phyloP scores from a whole-genome alignment of 2,797 vertebrate genomes.

The Muraenolepis orangiensis region DNA sequence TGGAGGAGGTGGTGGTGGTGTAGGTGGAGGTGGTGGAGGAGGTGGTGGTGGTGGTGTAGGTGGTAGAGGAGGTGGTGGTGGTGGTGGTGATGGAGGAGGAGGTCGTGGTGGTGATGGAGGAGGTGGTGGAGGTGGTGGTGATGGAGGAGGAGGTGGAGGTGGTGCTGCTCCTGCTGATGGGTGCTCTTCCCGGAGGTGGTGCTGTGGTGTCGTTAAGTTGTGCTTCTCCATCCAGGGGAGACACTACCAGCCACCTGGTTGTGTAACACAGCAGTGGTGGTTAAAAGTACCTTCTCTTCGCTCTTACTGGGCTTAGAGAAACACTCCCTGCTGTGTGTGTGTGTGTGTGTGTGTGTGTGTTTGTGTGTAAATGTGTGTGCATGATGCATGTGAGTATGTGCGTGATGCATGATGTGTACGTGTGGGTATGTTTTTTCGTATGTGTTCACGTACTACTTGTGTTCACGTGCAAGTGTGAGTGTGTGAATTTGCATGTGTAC shows the following conservation, averaged over 20 bases:
- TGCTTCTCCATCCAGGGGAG: neutral
- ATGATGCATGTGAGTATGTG: slow-evolving; percentile 3
- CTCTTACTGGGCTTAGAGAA: slow-evolving; percentile 14
- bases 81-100: too few relatives aligned
- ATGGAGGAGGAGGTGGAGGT: neutral
- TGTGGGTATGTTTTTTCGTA: too few relatives aligned
- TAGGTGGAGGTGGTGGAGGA: too few relatives aligned
- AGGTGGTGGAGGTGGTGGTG: too few relatives aligned
- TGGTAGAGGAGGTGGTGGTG: too few relatives aligned
- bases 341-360: slow-evolving; percentile 15
- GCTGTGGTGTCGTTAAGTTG: slow-evolving; percentile 1
- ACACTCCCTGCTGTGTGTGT: neutral
- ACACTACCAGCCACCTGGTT: slow-evolving; percentile 29
- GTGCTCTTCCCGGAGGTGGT: slow-evolving; percentile 27
- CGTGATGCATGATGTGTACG: slow-evolving; percentile 2
- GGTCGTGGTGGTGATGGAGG: too few relatives aligned
- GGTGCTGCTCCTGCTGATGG: too few relatives aligned
- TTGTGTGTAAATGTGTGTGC: neutral
- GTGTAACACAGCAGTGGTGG: slow-evolving; percentile 40
- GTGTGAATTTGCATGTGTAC: neutral
- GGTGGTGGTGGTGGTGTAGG: too few relatives aligned
- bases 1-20: too few relatives aligned
- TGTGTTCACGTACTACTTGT: too few relatives aligned
- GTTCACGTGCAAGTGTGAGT: too few relatives aligned
- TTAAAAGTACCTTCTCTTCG: slow-evolving; percentile 20